phyloP scores from a whole-genome alignment of 2,113 vertebrate genomes.

The Candoia aspera region DNA sequence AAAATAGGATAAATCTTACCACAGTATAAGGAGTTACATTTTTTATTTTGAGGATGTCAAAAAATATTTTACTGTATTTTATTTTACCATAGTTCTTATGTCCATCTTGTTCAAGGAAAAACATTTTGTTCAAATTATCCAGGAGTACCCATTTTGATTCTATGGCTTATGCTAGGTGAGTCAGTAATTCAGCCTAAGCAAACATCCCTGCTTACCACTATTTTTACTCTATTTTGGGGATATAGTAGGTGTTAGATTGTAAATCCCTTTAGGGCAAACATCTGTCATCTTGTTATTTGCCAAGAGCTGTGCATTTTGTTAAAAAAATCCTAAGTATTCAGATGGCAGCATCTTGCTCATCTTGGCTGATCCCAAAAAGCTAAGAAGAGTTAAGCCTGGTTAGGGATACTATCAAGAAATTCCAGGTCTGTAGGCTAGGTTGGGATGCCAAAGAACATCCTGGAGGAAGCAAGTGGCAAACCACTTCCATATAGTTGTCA shows the following conservation, averaged over 20 bases:
- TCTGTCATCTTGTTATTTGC: neutral
- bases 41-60: neutral
- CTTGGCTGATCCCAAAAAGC: neutral
- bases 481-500: neutral
- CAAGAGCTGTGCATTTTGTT: neutral
- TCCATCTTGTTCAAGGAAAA: neutral
- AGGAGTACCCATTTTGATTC: neutral
- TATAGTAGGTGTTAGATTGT: neutral
- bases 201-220: neutral
- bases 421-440: neutral
- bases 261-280: neutral
- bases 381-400: neutral
- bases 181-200: neutral
- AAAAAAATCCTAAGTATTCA: neutral
- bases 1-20: neutral
- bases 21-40: neutral
- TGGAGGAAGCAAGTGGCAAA: neutral
- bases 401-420: neutral
- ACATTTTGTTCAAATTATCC: no score
- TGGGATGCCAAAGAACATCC: neutral
- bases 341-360: neutral
- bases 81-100: neutral
- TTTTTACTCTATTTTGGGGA: neutral
- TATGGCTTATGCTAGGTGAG: neutral
- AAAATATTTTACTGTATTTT: neutral